Base-by-base conservation (phyloP, 2,888 invertebrate genomes). In the Callimorpha dominula region DNA sequence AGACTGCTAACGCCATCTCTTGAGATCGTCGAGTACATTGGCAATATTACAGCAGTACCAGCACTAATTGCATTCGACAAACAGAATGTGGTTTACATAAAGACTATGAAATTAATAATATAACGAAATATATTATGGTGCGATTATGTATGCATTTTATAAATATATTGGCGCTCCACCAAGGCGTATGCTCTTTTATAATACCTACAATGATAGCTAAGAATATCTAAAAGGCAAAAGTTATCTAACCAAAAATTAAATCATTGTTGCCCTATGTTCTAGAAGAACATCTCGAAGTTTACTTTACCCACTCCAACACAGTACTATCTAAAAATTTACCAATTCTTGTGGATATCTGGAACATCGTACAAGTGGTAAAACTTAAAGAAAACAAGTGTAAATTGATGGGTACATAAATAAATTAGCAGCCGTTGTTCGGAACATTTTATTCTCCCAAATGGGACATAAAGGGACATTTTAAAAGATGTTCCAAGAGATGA, bases 321-420 rank as follows among this genome's bases (percentile, higher is more conserved):
- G 50, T 72, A 75, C 77, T 68, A 74, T 65, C 14, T 40, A 67
- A 74, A 76, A 75, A 74, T 46, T 6, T 46, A 76, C 69, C 70
- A 70, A 72, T 76, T 78, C 75, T 75, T 75, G 74, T 71, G 68
- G 67, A 49, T 68, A 71, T 65, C n/a, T 42, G 17, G 43, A 5
- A 20, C 31, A 14, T 49, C 71, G 74, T 71, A 74, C 78, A 77
- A 80, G 66, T 71, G 75, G 65, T 65, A 72, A 70, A 72, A 75
- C 54, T 73, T 14, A 49, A 71, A 77, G 72, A 81, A 74, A 79
- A 80, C 78, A 80, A 80, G 57, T 71, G 66, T 63, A 64, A 77
- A 78, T 80, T 82, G 74, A 82, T 72, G 69, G 72, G 31, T 65
- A 65, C 72, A 73, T 80, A 70, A 74, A 80, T 82, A 78, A 81